Base-by-base conservation (phyloP, 2,113 vertebrate genomes). In the Nothobranchius furzeri region DNA sequence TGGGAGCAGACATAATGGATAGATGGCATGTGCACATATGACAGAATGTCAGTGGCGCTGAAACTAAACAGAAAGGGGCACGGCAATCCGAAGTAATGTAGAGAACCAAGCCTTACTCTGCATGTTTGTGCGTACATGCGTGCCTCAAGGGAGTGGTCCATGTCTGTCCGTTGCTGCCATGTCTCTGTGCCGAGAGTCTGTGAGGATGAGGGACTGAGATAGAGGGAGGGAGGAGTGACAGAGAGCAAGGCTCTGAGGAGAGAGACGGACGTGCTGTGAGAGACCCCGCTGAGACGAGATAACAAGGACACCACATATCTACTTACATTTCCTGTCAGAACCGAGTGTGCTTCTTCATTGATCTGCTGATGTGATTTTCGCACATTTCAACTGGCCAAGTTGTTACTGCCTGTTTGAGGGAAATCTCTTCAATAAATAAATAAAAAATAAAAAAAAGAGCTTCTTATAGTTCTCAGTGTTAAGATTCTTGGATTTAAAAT, bases 141-240 rank as follows among this genome's bases (percentile, higher is more conserved):
- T 54, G 12, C 78, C 83, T 76, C 52, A 2, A 53, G 82, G 84
- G 82, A 82, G 64, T 69, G 66, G 57, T 88, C 80, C 74, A 82
- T 75, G 17, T 54, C 47, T 54, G 17, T 62, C 40, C 36, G 24
- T 0, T 10, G 9, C 64, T 65, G 58, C 52, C 45, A 37, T 71
- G 75, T 67, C 25, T 64, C 36, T 51, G 15, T 58, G 65, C 71
- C 8, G 11, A 48, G 43, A 68, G 66, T 30, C 64, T n/a, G 15
- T 2, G 45, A 48, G 63, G 54, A 65, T 53, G 35, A 59, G 52
- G 49, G 43, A 46, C 52, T 15, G 30, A 30, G 24, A n/a, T 11
- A 40, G 30, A 8, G 46, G 4, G 25, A 42, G 50, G 13, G 3
- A 20, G 30, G 66, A 61, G 68, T 43, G 48, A 71, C 48, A 60